Conservation (phyloP, 1,140 invertebrate genomes). For the Eciton burchellii region DNA sequence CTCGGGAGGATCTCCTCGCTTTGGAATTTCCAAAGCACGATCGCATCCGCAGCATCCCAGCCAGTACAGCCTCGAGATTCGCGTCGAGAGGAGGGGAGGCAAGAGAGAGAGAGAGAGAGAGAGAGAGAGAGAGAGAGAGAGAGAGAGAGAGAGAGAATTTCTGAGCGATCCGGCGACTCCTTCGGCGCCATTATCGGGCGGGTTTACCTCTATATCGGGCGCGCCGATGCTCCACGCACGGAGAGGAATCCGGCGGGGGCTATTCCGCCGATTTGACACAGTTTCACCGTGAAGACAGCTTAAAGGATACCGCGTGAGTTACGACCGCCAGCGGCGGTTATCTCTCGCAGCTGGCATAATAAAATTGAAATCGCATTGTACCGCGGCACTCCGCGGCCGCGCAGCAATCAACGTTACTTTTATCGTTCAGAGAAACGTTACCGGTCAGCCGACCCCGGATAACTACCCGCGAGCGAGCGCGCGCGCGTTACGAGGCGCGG, state of each 20-base stretch:
- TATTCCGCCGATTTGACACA: constrained; percentile 79
- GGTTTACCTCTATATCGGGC: constrained; percentile 48
- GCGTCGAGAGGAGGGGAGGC: background rate
- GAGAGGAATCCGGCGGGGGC: constrained; percentile 58
- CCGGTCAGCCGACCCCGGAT: constrained; percentile 34
- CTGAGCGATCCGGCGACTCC: too few relatives aligned
- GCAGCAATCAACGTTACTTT: constrained; percentile 80
- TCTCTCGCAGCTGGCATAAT: constrained; percentile 81
- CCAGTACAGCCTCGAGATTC: too few relatives aligned
- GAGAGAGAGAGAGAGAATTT: background rate
- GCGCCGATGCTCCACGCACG: constrained; percentile 27
- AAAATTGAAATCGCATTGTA: constrained; percentile 83
- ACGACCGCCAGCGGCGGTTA: constrained; percentile 75
- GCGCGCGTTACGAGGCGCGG: constrained; percentile 45
- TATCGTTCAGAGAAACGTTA: constrained; percentile 79
- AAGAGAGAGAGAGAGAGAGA: background rate
- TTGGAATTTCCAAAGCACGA: too few relatives aligned
- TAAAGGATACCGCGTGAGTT: constrained; percentile 81
- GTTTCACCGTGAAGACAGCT: constrained; percentile 78
- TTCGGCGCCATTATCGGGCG: constrained; percentile 39
- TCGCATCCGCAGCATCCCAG: too few relatives aligned
- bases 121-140: background rate
- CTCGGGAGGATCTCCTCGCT: too few relatives aligned
- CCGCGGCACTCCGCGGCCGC: constrained; percentile 67
- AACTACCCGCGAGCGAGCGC: constrained; percentile 20